phyloP scores from a whole-genome alignment of 2,113 vertebrate species.

The Semnornis frantzii region DNA sequence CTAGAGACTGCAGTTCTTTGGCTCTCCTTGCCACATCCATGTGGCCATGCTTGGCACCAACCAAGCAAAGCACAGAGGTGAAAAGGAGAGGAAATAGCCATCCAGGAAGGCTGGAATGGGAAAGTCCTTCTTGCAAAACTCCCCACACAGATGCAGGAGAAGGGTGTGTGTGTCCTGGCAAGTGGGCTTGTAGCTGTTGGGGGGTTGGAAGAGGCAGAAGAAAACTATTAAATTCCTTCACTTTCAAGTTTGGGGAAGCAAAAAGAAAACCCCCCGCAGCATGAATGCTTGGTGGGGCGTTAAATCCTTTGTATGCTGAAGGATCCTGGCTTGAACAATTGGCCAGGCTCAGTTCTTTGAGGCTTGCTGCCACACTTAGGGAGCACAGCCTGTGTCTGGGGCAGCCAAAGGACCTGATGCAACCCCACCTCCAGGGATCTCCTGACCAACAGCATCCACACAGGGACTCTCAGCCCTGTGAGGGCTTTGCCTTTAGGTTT shows the following conservation, averaged over 20 bases:
- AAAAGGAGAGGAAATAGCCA: neutral
- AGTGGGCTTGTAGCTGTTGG: neutral
- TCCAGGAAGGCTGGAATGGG: neutral
- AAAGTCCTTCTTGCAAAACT: neutral
- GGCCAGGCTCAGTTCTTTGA: neutral
- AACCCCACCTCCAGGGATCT: neutral
- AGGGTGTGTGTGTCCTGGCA: neutral
- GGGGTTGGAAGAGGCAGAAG: neutral
- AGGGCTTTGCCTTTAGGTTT: neutral
- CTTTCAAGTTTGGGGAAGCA: neutral
- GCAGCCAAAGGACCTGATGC: neutral
- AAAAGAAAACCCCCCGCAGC: neutral
- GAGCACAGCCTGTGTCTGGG: neutral
- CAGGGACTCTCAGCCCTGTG: neutral
- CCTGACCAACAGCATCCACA: neutral
- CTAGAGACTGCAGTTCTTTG: neutral
- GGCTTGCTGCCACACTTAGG: neutral
- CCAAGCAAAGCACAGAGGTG: neutral
- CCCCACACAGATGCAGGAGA: neutral
- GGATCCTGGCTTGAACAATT: neutral
- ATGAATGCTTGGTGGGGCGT: neutral
- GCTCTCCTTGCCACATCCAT: neutral
- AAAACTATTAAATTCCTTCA: neutral
- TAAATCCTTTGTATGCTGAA: neutral
- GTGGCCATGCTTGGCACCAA: neutral